Conservation (phyloP, 2,797 vertebrate genomes). For the Spinibarbus caldwelli region DNA sequence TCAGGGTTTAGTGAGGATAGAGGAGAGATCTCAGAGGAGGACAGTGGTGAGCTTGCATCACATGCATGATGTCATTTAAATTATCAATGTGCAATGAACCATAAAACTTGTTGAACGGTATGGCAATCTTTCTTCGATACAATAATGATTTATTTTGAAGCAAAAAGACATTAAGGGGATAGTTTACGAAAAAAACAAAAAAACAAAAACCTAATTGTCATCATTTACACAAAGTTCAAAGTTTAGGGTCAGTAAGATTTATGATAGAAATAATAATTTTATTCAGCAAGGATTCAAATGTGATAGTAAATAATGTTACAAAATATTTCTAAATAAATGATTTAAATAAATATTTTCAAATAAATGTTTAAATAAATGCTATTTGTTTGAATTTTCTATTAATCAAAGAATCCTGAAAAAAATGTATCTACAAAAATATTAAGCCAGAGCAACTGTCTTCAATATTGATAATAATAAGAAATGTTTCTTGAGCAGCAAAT, state of each 20-base stretch:
- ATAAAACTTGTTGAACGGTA: not conserved
- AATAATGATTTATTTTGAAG: slow-evolving; percentile 1
- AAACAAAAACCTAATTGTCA: not conserved
- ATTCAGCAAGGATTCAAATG: not conserved
- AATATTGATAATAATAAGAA: not conserved
- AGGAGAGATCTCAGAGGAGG: slow-evolving; percentile 73
- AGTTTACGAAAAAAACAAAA: too few relatives aligned
- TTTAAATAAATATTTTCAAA: not conserved
- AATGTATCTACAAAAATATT: not conserved
- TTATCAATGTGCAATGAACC: not conserved
- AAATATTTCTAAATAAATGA: not conserved
- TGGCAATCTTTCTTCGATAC: not conserved
- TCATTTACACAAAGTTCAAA: not conserved
- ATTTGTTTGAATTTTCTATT: not conserved
- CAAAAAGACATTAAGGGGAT: not conserved
- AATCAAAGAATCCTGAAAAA: not conserved
- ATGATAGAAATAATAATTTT: not conserved
- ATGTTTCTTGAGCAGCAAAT: not conserved
- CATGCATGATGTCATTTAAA: not conserved
- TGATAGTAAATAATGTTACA: not conserved
- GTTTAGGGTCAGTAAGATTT: not conserved
- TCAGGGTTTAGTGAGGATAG: slow-evolving; percentile 80
- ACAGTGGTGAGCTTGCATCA: slow-evolving; percentile 75
- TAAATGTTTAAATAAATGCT: not conserved
- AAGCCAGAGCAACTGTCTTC: not conserved